These are phyloP conservation scores for Dallia pectoralis DNA, from an alignment of 2,797 vertebrate species.

Conservation along the genomic window DNA sequence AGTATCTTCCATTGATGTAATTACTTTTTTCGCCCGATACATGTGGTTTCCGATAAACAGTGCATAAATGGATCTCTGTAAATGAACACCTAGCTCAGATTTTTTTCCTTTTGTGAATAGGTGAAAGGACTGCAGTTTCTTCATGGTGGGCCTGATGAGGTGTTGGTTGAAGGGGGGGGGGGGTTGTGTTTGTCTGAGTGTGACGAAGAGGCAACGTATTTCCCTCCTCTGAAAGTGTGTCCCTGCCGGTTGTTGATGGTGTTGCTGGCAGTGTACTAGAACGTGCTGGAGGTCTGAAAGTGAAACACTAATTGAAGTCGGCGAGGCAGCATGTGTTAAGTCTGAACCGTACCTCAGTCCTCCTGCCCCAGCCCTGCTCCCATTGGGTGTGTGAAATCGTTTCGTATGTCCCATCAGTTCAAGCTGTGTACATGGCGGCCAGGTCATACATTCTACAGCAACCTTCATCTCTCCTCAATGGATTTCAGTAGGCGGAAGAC, in stretches of 20 bases:
- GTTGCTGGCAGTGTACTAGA: slow-evolving; percentile 19
- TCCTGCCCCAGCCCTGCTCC: slow-evolving; percentile 23
- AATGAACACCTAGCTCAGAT: slow-evolving; percentile 48
- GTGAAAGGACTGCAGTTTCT: not conserved
- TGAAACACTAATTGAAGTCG: slow-evolving; percentile 49
- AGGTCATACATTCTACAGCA: not conserved
- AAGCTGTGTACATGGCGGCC: slow-evolving; percentile 11
- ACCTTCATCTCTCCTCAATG: slow-evolving; percentile 2
- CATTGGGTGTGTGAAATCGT: slow-evolving; percentile 55
- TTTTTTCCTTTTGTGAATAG: not conserved
- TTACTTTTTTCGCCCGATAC: slow-evolving; percentile 73
- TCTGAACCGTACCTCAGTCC: slow-evolving; percentile 22
- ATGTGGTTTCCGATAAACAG: slow-evolving; percentile 58
- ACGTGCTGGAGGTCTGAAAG: slow-evolving; percentile 33
- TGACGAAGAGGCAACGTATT: slow-evolving; percentile 24
- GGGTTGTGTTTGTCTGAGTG: slow-evolving; percentile 17
- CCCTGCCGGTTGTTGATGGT: slow-evolving; percentile 26
- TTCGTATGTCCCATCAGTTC: slow-evolving; percentile 37
- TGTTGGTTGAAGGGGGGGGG: not conserved
- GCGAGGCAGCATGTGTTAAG: slow-evolving; percentile 23
- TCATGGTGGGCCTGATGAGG: not conserved
- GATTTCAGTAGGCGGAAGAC: slow-evolving; percentile 1
- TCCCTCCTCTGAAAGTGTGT: not conserved
- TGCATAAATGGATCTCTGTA: slow-evolving; percentile 53
- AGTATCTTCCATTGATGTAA: slow-evolving; percentile 75